Base-by-base conservation (phyloP, 2,113 vertebrate species). In the Pelusios castaneus region DNA sequence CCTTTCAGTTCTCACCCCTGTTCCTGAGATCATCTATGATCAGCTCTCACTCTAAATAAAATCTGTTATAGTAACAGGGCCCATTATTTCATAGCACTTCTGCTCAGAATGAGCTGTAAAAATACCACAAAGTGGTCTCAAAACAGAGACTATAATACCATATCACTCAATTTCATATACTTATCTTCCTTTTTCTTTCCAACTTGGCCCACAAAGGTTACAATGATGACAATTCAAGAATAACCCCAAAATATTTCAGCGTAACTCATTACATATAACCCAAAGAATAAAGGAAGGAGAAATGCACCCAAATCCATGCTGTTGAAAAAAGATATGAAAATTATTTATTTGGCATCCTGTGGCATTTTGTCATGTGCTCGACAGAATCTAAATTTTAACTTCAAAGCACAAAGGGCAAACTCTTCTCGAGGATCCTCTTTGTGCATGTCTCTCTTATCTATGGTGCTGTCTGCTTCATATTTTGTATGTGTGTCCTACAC, bases 381-480 rank as follows among this genome's bases (percentile, higher is more conserved):
- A 41, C 34, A 45, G 84, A 41, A 81, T 94, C 47, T 82, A 84
- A 95, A 85, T 45, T 89, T 54, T 58, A 54, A 90, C 80, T 95
- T 93, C 0, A 0, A 63, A 86, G 87, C n/a, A 93, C 70, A 27
- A 94, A 91, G 92, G 34, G 25, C 87, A 67, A 83, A 41, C 80
- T 31, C 88, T 92, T 54, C 47, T 45, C 92, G 16, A 80, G 84
- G 77, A 84, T 56, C 34, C 58, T 82, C 90, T 78, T 34, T 47
- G 17, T 29, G 3, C 76, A 80, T 82, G 87, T 89, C 84, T 96
- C 82, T 96, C 75, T 51, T 91, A 87, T 95, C 93, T 90, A 92
- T 82, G 80, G 88, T 89, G 73, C 88, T 92, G 34, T 88, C 49
- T 91, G 93, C 92, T 75, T 75, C 41, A 75, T 41, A 75, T 75